Evolutionary conservation across 2,113 vertebrate genomes (phyloP).

Genomic region (Falco punctatus): DNA sequence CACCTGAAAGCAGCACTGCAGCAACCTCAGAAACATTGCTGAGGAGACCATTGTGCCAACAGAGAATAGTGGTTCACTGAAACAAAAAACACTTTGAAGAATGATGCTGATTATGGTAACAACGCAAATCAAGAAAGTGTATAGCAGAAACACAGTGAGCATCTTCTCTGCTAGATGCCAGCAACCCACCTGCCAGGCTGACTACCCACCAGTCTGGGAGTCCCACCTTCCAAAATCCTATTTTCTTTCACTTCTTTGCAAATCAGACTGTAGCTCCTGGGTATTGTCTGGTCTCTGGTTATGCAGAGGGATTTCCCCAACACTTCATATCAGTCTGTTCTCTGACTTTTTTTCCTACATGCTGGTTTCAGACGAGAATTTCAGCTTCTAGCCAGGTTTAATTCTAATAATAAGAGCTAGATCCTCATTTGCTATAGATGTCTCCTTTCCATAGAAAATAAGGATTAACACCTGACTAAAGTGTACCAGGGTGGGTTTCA

Average conservation of each 20-base stretch:
- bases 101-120: background rate
- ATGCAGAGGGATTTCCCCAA: background rate
- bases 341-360: background rate
- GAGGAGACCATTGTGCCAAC: background rate
- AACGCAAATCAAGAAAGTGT: background rate
- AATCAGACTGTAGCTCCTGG: background rate
- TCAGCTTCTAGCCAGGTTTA: background rate
- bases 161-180: background rate
- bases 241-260: background rate
- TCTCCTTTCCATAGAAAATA: background rate
- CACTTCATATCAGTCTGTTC: background rate
- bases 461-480: background rate
- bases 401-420: background rate
- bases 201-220: background rate
- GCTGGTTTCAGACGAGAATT: background rate
- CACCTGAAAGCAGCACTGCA: background rate
- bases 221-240: background rate
- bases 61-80: background rate
- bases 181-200: background rate
- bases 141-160: rapidly evolving
- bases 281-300: background rate
- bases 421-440: background rate
- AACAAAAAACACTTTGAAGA: rapidly evolving
- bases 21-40: background rate
- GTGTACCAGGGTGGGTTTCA: background rate